These are phyloP conservation scores for Sminthopsis crassicaudata DNA, from an alignment of 2,113 vertebrate species.

Conservation along the genomic window DNA sequence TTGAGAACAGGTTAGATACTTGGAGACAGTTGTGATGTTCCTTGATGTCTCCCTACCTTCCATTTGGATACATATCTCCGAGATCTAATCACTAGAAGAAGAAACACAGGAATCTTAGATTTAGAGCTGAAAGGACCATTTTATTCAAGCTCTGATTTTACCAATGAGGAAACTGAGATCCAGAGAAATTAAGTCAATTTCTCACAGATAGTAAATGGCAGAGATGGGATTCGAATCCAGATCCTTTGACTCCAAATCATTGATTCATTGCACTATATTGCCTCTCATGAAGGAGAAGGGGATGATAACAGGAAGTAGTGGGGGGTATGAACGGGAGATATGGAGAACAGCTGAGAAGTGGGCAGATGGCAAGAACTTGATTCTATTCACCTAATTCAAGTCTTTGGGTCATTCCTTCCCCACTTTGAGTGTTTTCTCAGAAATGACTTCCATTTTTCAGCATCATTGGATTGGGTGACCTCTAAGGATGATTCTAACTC, in stretches of 20 bases:
- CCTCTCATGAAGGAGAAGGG: neutral
- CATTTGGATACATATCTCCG: neutral
- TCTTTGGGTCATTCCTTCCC: neutral
- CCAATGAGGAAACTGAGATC: neutral
- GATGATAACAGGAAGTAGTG: neutral
- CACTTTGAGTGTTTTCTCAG: neutral
- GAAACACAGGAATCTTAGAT: neutral
- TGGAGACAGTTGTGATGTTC: neutral
- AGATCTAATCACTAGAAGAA: neutral
- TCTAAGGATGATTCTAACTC: neutral
- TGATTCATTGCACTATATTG: neutral
- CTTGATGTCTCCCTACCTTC: neutral
- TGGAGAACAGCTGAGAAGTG: neutral
- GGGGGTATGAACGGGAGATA: neutral
- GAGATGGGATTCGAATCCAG: neutral
- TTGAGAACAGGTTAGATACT: neutral
- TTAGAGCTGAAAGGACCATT: neutral
- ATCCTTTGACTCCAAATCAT: neutral
- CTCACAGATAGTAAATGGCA: neutral
- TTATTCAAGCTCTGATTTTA: neutral
- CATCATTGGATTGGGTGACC: neutral
- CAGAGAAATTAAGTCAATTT: neutral
- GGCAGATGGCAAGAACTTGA: neutral
- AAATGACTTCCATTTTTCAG: neutral
- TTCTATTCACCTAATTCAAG: neutral